Evolutionary conservation across 2,888 invertebrate species (phyloP).

Genomic region (Cerceris ruficornis): DNA sequence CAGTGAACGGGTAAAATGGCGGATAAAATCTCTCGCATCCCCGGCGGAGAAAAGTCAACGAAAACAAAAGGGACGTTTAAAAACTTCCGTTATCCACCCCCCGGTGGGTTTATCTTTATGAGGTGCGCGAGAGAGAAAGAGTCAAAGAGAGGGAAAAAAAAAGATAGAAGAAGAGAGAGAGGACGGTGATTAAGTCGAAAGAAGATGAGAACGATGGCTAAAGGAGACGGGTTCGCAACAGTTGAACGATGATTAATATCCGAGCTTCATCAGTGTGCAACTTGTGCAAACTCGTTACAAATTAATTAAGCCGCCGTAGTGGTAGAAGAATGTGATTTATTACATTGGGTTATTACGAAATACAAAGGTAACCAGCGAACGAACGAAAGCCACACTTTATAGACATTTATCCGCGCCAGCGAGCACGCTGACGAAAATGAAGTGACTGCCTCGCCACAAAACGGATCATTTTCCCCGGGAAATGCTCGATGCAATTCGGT

Average conservation of each 20-base stretch:
- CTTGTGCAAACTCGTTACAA: constrained; percentile 65
- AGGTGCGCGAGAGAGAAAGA: too few species aligned
- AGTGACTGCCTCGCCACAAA: background rate
- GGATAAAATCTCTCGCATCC: too few species aligned
- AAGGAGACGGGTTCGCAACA: constrained; percentile 31
- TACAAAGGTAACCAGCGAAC: constrained; percentile 4
- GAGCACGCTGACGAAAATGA: background rate
- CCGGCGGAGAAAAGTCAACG: too few species aligned
- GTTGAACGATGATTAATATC: constrained; percentile 63
- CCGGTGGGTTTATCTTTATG: too few species aligned
- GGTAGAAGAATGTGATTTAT: constrained; percentile 59
- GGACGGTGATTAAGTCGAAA: constrained; percentile 48
- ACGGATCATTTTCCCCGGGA: background rate
- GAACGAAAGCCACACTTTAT: background rate
- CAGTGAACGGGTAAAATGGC: too few species aligned
- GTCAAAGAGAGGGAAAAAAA: background rate
- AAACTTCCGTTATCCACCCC: too few species aligned
- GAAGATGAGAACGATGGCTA: constrained; percentile 43
- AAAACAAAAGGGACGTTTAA: too few species aligned
- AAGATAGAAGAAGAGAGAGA: constrained; percentile 1
- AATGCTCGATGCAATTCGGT: too few species aligned
- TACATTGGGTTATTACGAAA: constrained; percentile 24
- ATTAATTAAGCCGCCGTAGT: constrained; percentile 65
- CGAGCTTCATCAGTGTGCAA: constrained; percentile 54
- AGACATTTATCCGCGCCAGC: background rate